Percentiles rank a stretch among this genome's conserved stretches.
Evolutionary conservation across 64 coral and sea anemone species (phyloP).

Genomic region (Catalaphyllia jardinei): DNA sequence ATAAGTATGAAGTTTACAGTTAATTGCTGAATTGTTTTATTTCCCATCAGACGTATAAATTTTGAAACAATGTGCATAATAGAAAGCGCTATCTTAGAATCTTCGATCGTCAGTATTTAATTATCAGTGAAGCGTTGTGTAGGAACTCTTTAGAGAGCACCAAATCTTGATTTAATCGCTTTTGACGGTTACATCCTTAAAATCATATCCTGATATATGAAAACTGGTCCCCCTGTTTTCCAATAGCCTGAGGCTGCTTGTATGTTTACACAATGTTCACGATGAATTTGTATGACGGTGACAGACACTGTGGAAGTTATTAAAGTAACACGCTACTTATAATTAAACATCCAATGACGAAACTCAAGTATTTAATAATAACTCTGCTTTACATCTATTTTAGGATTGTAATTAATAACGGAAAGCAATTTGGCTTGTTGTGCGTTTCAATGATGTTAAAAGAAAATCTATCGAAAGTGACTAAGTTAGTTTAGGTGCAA

Average conservation of each 20-base stretch:
- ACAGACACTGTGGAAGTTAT: background rate
- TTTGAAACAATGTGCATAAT: background rate
- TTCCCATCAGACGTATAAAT: background rate
- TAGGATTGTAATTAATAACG: constrained; percentile 19
- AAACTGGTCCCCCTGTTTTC: background rate
- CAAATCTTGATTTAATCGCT: constrained; percentile 18
- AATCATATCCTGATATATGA: background rate
- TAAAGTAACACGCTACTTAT: background rate
- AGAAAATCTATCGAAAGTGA: background rate
- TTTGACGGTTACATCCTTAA: background rate
- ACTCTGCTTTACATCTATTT: constrained; percentile 21
- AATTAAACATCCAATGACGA: constrained; percentile 40
- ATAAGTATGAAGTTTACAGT: constrained; percentile 3
- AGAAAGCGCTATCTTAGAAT: background rate
- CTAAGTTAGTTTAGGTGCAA: background rate
- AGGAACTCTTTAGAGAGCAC: background rate
- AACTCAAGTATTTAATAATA: constrained; percentile 2
- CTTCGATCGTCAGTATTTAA: constrained; percentile 28
- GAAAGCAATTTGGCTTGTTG: constrained; percentile 15
- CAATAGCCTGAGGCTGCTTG: background rate
- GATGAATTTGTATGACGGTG: background rate
- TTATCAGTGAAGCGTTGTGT: constrained; percentile 7
- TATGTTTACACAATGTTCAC: background rate
- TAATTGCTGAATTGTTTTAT: constrained; percentile 31
- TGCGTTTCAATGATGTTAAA: background rate